Evolutionary conservation across 2,113 vertebrate species (phyloP).

Genomic region (Stercorarius parasiticus): DNA sequence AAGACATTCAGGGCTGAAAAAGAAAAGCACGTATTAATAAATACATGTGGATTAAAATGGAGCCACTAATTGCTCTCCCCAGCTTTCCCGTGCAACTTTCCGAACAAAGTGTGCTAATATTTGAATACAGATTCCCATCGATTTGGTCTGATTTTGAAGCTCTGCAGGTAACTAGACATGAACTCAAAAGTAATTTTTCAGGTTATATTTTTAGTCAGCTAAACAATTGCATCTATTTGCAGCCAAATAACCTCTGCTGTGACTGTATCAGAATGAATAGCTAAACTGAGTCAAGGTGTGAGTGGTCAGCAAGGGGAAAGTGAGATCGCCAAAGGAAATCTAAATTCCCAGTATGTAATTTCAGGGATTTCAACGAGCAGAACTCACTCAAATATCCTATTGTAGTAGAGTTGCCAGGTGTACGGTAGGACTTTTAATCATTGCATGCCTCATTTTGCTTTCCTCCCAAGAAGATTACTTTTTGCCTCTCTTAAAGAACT

Average conservation of each 20-base stretch:
- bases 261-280: slow-evolving; percentile 11
- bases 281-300: neutral
- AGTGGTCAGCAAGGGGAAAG: slow-evolving; percentile 26
- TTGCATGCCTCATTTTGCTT: neutral
- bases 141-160: slow-evolving; percentile 17
- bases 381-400: neutral
- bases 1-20: neutral
- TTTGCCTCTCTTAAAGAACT: neutral
- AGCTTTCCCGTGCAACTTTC: neutral
- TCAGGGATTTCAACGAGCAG: neutral
- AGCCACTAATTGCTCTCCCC: neutral
- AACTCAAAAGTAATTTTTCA: slow-evolving; percentile 16
- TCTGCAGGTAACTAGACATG: slow-evolving; percentile 23
- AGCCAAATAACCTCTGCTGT: slow-evolving; percentile 45
- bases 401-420: neutral
- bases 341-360: neutral
- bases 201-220: slow-evolving; percentile 43
- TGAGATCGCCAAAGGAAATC: neutral
- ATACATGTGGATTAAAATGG: neutral
- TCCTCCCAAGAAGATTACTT: neutral
- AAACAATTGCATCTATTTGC: slow-evolving; percentile 44
- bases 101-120: neutral
- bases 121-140: neutral
- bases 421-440: neutral
- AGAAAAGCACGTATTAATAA: slow-evolving; percentile 2